Evolutionary conservation across 2,888 invertebrate genomes (phyloP).

Genomic region (Temnothorax ravouxi): DNA sequence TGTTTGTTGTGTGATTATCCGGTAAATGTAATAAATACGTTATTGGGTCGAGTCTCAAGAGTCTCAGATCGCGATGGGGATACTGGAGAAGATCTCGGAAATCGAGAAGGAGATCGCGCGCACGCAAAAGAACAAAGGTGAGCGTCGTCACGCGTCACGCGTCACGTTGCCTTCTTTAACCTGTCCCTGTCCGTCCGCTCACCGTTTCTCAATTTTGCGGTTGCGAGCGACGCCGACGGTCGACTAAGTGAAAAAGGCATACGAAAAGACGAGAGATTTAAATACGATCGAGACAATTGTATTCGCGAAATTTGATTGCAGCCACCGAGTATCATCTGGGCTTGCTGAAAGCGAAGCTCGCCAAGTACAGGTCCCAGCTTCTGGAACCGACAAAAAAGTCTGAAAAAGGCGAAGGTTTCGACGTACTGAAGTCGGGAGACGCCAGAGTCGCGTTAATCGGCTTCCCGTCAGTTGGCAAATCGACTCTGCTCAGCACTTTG

Average conservation of each 20-base stretch:
- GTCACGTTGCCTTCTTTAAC: neutral
- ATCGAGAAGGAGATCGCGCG: constrained; percentile 99
- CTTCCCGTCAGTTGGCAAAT: constrained; percentile 99
- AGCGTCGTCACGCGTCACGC: no score
- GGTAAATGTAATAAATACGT: constrained; percentile 59
- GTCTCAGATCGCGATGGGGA: constrained; percentile 92
- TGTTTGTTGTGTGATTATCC: constrained; percentile 43
- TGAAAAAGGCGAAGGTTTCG: constrained; percentile 99
- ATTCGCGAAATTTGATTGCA: constrained; percentile 86
- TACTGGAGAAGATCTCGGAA: constrained; percentile 99
- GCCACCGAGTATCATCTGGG: constrained; percentile 99
- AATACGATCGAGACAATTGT: neutral
- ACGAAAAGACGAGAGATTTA: neutral
- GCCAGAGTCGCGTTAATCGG: constrained; percentile 99
- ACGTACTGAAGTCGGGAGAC: constrained; percentile 99
- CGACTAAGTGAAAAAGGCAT: neutral
- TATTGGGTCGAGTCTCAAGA: neutral
- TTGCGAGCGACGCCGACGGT: no score
- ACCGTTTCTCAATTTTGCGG: neutral
- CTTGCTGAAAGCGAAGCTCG: constrained; percentile 97
- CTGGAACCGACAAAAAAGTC: constrained; percentile 97
- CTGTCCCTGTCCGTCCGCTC: neutral
- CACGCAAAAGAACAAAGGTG: constrained; percentile 99
- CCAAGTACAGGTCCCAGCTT: constrained; percentile 97
- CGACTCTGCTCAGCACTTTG: constrained; percentile 97